Evolutionary conservation across 2,888 invertebrate species (phyloP).

Genomic region (Chironomus riparius): DNA sequence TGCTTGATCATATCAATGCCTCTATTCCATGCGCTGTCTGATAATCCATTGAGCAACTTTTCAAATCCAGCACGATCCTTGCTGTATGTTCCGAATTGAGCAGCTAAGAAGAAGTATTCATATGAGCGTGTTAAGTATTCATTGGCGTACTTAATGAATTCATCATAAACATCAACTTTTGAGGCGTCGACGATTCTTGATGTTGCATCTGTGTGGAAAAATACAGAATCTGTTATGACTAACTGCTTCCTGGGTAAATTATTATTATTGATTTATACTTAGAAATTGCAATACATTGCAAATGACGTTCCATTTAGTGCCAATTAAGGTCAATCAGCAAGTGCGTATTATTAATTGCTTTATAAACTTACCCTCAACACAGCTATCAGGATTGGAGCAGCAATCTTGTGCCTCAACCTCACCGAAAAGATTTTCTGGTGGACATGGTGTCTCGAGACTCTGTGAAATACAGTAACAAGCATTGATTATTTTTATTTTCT

Average conservation of each 20-base stretch:
- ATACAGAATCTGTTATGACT: not conserved
- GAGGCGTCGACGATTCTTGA: not conserved
- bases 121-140: slow-evolving; percentile 62
- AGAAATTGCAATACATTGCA: no score
- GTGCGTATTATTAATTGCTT: not conserved
- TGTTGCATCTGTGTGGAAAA: not conserved
- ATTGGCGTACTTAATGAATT: slow-evolving; percentile 40
- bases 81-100: slow-evolving; percentile 67
- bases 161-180: not conserved
- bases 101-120: slow-evolving; percentile 63
- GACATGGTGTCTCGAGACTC: not conserved
- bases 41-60: slow-evolving; percentile 60
- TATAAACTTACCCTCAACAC: not conserved
- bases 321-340: not conserved
- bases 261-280: no score
- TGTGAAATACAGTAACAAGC: not conserved
- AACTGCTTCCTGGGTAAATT: no score
- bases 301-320: not conserved
- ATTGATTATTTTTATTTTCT: not conserved
- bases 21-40: slow-evolving; percentile 66
- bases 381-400: not conserved
- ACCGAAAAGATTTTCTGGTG: not conserved
- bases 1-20: slow-evolving; percentile 68
- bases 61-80: slow-evolving; percentile 68
- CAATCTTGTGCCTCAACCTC: not conserved